These are phyloP conservation scores for Pantherophis vulpinus DNA, from an alignment of 2,797 vertebrate genomes.

Conservation along the genomic window DNA sequence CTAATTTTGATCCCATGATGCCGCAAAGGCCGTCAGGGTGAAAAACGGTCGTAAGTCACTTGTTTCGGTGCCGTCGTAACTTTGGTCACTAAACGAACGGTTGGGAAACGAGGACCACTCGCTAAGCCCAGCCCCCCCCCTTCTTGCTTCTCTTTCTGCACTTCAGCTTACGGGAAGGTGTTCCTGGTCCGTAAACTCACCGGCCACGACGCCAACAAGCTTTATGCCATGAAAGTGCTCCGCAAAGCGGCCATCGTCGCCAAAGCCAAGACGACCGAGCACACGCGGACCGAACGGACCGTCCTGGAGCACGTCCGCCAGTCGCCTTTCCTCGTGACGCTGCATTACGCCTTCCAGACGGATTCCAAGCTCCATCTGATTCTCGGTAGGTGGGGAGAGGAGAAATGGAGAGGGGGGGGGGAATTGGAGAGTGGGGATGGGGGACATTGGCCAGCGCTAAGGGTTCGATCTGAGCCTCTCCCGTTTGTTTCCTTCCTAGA, in stretches of 20 bases:
- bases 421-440: too few species aligned
- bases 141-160: neutral
- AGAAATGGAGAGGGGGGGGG: accelerated
- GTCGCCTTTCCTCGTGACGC: conserved; percentile 91
- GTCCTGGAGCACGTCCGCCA: conserved; percentile 91
- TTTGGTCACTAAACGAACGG: neutral
- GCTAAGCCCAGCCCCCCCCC: accelerated
- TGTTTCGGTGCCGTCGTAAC: neutral
- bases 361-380: conserved; percentile 93
- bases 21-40: neutral
- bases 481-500: conserved; percentile 67
- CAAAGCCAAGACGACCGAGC: conserved; percentile 89
- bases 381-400: conserved; percentile 74
- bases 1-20: neutral
- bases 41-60: accelerated
- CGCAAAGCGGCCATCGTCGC: conserved; percentile 82
- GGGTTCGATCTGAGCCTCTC: too few species aligned
- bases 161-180: conserved; percentile 90
- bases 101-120: too few species aligned
- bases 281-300: conserved; percentile 88
- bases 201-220: conserved; percentile 84
- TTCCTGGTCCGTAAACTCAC: conserved; percentile 91
- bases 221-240: conserved; percentile 95
- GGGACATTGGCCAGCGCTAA: accelerated
- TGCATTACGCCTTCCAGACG: conserved; percentile 94